Evolutionary conservation across 2,888 invertebrate species (phyloP).

Genomic region (Cephus runcator): DNA sequence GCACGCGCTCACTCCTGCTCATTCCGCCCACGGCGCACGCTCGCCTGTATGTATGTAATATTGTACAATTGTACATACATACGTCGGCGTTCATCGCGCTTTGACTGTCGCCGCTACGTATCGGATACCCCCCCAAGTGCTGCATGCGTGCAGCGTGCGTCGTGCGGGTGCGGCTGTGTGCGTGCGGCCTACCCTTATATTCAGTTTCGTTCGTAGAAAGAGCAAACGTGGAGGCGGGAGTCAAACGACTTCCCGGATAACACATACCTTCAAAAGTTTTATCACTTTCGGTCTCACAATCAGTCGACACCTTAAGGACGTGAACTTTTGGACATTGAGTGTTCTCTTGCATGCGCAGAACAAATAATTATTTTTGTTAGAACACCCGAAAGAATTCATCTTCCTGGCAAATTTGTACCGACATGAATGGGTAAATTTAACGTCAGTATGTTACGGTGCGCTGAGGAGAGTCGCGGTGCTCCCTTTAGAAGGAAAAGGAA

Average conservation of each 20-base stretch:
- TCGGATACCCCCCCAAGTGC: too few relatives aligned
- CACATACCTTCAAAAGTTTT: too few relatives aligned
- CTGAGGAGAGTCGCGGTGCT: too few relatives aligned
- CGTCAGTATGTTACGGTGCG: neutral
- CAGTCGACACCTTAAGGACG: neutral
- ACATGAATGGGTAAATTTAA: neutral
- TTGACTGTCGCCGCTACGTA: too few relatives aligned
- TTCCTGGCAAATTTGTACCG: neutral
- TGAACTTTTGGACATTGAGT: neutral
- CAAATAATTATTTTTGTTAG: too few relatives aligned
- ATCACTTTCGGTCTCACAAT: too few relatives aligned
- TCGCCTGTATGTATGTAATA: neutral
- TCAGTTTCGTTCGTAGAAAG: neutral
- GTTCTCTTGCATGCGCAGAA: neutral
- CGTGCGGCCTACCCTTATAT: neutral
- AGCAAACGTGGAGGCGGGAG: neutral
- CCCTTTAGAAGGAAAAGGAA: too few relatives aligned
- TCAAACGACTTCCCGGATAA: too few relatives aligned
- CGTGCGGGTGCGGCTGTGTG: too few relatives aligned
- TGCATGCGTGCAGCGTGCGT: too few relatives aligned
- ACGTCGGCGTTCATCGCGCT: too few relatives aligned
- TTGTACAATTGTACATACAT: too few relatives aligned
- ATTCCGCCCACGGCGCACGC: neutral
- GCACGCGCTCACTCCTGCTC: neutral
- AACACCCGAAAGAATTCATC: neutral